These are phyloP conservation scores for Euzophera pinguis DNA, from an alignment of 2,888 invertebrate species.

Conservation along the genomic window DNA sequence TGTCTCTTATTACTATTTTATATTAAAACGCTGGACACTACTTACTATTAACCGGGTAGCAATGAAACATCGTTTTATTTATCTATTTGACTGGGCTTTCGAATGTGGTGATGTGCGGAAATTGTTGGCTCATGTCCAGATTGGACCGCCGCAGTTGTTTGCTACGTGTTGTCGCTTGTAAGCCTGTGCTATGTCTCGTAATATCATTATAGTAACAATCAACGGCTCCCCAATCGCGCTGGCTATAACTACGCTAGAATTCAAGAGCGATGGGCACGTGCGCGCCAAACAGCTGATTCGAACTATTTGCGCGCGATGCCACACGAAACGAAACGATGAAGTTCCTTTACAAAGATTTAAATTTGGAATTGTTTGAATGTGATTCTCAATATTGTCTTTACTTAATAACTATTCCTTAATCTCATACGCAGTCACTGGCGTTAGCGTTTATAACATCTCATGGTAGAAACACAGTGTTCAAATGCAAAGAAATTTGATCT, in stretches of 20 bases:
- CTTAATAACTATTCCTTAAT: no score
- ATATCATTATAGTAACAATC: slow-evolving; percentile 35
- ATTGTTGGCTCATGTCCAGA: slow-evolving; percentile 40
- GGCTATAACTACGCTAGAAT: slow-evolving; percentile 1
- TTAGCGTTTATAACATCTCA: no score
- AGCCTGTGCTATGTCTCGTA: slow-evolving; percentile 35
- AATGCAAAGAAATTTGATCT: no score
- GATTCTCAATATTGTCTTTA: no score
- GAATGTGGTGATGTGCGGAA: slow-evolving; percentile 32
- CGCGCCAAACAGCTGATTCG: slow-evolving; percentile 1
- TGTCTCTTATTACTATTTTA: not conserved
- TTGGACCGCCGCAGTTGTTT: slow-evolving; percentile 39
- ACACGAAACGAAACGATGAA: not conserved
- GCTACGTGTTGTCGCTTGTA: slow-evolving; percentile 26
- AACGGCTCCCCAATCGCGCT: slow-evolving; percentile 15
- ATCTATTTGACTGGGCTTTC: slow-evolving; percentile 24
- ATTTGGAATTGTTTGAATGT: not conserved
- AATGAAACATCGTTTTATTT: not conserved
- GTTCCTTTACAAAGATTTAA: not conserved
- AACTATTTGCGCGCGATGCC: not conserved
- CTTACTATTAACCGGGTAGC: not conserved
- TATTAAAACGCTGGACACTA: not conserved
- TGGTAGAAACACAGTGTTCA: no score
- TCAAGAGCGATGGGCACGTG: not conserved
- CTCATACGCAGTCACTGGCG: no score